A percentile compares a stretch with the other conserved stretches of the same genome.
These are phyloP conservation scores for Gastrophryne carolinensis DNA, from an alignment of 2,797 vertebrate species.

Conservation along the genomic window DNA sequence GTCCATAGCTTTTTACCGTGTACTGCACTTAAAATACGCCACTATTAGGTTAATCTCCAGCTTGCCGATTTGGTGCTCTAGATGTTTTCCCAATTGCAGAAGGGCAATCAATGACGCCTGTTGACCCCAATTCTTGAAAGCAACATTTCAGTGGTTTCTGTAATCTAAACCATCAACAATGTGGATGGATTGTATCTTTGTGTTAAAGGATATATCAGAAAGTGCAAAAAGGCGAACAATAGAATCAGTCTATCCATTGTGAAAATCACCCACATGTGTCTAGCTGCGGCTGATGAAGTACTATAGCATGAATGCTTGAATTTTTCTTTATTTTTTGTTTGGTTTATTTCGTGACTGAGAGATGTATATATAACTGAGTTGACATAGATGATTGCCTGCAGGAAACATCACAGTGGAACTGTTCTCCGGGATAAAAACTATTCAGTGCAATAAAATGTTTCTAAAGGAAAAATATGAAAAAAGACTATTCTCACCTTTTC, in stretches of 20 bases:
- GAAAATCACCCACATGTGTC: neutral
- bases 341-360: too few species aligned
- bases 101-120: neutral
- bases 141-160: conserved; percentile 13
- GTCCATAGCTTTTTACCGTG: neutral
- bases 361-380: too few species aligned
- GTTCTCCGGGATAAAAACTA: too few species aligned
- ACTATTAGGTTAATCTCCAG: conserved; percentile 27
- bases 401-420: too few species aligned
- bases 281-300: neutral
- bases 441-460: too few species aligned
- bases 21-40: conserved; percentile 19
- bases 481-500: too few species aligned
- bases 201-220: neutral
- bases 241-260: neutral
- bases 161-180: conserved; percentile 29
- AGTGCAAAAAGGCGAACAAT: conserved; percentile 16
- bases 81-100: conserved; percentile 19
- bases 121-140: conserved; percentile 17
- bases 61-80: neutral
- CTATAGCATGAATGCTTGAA: neutral
- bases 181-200: conserved; percentile 10
- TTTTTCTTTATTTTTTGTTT: too few species aligned
- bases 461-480: too few species aligned
- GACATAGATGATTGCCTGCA: too few species aligned